Conservation (phyloP, 2,888 invertebrate genomes). For the Tipula confusa region DNA sequence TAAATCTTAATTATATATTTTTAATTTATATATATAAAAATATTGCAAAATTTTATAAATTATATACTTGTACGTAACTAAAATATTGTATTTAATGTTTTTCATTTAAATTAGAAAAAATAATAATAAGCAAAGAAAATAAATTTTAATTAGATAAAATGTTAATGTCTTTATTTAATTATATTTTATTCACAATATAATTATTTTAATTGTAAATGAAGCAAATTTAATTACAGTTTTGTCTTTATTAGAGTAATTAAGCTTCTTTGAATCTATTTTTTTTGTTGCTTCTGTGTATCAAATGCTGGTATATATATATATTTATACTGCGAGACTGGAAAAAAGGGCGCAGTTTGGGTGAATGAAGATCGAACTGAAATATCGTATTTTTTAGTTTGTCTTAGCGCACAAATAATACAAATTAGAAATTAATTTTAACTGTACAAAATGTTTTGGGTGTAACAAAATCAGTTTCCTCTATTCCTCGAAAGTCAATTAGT, state of each 20-base stretch:
- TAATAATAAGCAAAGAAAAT: background rate
- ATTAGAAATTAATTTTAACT: background rate
- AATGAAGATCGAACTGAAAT: background rate
- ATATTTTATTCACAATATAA: background rate
- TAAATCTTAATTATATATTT: no score
- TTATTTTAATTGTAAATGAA: slow-evolving; percentile 3
- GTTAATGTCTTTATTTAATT: background rate
- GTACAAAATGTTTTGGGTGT: background rate
- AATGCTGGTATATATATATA: background rate
- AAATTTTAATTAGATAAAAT: slow-evolving; percentile 20
- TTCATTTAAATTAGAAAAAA: background rate
- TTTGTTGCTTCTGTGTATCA: background rate
- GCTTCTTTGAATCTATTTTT: background rate
- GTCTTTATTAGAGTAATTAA: slow-evolving; percentile 1
- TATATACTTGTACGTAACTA: background rate
- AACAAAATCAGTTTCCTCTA: no score
- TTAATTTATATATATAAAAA: no score
- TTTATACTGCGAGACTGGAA: background rate
- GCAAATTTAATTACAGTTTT: background rate
- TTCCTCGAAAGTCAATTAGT: no score
- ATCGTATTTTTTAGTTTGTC: background rate
- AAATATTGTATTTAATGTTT: background rate
- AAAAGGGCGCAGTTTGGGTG: background rate
- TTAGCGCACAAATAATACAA: background rate
- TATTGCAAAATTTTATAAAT: background rate